Conservation (phyloP, 2,113 vertebrate species). For the Corythornis vintsioides region DNA sequence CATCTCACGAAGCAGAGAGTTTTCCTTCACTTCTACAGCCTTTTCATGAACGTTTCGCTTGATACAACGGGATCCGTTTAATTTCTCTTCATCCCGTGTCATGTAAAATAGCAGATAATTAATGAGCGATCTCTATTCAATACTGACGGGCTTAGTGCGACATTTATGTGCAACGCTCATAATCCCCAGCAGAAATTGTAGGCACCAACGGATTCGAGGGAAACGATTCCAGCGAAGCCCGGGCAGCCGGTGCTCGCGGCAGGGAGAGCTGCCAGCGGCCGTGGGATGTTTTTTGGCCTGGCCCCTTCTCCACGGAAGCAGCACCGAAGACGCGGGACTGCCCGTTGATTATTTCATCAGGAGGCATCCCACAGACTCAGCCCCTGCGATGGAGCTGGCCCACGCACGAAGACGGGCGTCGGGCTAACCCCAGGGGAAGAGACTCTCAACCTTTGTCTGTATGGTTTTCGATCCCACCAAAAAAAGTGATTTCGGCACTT, state of each 20-base stretch:
- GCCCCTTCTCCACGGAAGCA: neutral
- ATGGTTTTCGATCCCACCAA: too few species aligned
- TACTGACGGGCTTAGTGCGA: neutral
- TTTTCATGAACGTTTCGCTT: neutral
- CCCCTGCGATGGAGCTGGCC: neutral
- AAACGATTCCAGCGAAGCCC: neutral
- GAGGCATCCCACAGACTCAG: neutral
- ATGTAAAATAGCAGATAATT: neutral
- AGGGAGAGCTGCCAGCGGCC: neutral
- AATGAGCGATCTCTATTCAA: neutral
- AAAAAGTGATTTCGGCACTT: neutral
- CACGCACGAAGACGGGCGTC: neutral
- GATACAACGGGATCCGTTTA: neutral
- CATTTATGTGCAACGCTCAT: accelerated
- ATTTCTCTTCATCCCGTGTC: neutral
- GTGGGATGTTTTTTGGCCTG: neutral
- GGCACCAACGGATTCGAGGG: neutral
- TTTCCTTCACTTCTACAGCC: neutral
- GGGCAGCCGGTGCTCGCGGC: neutral
- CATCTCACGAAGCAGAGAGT: accelerated
- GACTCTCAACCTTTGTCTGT: too few species aligned
- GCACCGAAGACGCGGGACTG: neutral
- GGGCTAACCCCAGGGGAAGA: neutral
- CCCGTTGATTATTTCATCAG: neutral
- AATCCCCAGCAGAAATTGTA: neutral